Evolutionary conservation across 2,888 invertebrate species (phyloP).

Genomic region (Rosalia funebris): DNA sequence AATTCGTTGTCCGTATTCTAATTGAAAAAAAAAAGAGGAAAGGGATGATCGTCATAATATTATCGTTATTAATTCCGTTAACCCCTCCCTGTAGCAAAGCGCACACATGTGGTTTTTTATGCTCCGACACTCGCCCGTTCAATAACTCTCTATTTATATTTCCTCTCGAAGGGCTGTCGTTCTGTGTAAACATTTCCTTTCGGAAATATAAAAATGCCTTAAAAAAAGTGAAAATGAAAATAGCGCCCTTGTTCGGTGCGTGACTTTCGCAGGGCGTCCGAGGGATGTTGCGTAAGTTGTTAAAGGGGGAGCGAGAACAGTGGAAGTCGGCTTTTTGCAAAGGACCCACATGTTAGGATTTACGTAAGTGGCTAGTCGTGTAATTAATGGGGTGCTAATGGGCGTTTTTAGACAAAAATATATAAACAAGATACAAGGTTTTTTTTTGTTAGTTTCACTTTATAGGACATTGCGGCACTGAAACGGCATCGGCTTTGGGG

Average conservation of each 20-base stretch:
- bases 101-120: constrained; percentile 31
- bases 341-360: constrained; percentile 16
- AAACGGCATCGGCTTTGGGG: background rate
- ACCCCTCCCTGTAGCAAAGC: constrained; percentile 7
- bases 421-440: constrained; percentile 2
- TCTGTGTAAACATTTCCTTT: constrained; percentile 54
- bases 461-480: background rate
- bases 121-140: constrained; percentile 19
- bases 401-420: constrained; percentile 8
- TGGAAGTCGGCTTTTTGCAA: constrained; percentile 37
- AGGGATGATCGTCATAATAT: constrained; percentile 1
- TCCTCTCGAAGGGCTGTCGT: constrained; percentile 29
- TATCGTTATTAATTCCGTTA: constrained; percentile 14
- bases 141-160: constrained; percentile 31
- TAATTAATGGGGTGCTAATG: constrained; percentile 29
- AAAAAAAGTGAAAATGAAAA: constrained; percentile 44
- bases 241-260: constrained; percentile 42
- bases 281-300: constrained; percentile 35
- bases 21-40: constrained; percentile 14
- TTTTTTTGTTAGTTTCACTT: background rate
- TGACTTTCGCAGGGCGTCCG: constrained; percentile 39
- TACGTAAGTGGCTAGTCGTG: constrained; percentile 12
- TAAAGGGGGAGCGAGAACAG: constrained; percentile 31
- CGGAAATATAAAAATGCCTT: constrained; percentile 55
- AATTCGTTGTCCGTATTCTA: too few species aligned